Conservation (phyloP, 2,888 invertebrate genomes). For the Phania funesta region DNA sequence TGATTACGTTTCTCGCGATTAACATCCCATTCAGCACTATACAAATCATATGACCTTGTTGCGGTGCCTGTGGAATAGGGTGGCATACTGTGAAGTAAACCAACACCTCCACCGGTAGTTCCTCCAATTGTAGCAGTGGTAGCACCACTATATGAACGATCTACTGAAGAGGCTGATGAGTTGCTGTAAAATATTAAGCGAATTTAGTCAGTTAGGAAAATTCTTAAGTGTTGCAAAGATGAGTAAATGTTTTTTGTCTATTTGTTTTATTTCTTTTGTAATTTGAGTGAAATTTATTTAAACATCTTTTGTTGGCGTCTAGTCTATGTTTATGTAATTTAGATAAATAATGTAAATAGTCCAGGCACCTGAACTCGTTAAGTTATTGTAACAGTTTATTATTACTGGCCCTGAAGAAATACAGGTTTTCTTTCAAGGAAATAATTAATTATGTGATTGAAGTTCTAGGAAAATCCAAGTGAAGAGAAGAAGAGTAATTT, state of each 20-base stretch:
- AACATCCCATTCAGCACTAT: slow-evolving; percentile 83
- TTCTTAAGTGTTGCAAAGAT: background rate
- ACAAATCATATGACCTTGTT: slow-evolving; percentile 80
- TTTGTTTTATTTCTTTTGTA: background rate
- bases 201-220: background rate
- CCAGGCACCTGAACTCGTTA: background rate
- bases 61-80: slow-evolving; percentile 64
- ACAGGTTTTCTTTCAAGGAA: background rate
- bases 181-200: slow-evolving; percentile 71
- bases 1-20: slow-evolving; percentile 85
- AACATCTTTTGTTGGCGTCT: too few species aligned
- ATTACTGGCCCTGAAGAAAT: background rate
- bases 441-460: background rate
- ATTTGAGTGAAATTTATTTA: background rate
- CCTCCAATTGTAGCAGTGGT: slow-evolving; percentile 68
- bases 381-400: background rate
- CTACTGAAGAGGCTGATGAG: slow-evolving; percentile 77
- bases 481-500: too few species aligned
- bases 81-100: slow-evolving; percentile 44
- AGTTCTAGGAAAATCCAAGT: too few species aligned
- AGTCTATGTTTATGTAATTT: background rate
- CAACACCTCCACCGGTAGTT: slow-evolving; percentile 10
- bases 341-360: too few species aligned
- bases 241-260: slow-evolving; percentile 6
- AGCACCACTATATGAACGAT: slow-evolving; percentile 73